phyloP scores from a whole-genome alignment of 2,888 invertebrate genomes.

The Cylloceria caligata region DNA sequence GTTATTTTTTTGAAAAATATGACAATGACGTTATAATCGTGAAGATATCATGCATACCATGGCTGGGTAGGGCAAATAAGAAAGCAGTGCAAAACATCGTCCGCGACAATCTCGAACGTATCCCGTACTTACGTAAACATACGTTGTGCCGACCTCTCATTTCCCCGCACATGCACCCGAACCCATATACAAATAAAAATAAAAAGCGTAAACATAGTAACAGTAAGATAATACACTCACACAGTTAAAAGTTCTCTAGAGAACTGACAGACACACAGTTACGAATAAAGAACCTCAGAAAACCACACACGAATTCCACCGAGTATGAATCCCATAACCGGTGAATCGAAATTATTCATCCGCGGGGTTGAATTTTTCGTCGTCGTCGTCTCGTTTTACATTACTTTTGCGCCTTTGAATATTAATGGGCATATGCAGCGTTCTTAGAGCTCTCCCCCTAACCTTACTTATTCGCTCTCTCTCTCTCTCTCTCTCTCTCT shows the following conservation, averaged over 20 bases:
- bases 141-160: slow-evolving; percentile 57
- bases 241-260: slow-evolving; percentile 45
- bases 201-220: slow-evolving; percentile 34
- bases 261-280: slow-evolving; percentile 56
- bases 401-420: slow-evolving; percentile 85
- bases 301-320: slow-evolving; percentile 70
- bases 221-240: slow-evolving; percentile 55
- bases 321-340: slow-evolving; percentile 65
- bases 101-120: slow-evolving; percentile 28
- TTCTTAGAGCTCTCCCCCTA: slow-evolving; percentile 39
- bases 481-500: slow-evolving; percentile 27
- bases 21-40: not conserved
- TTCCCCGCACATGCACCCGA: slow-evolving; percentile 14
- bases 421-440: slow-evolving; percentile 84
- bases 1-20: not conserved
- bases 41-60: slow-evolving; percentile 6
- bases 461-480: slow-evolving; percentile 38
- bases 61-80: slow-evolving; percentile 36
- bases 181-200: slow-evolving; percentile 4
- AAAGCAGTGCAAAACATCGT: slow-evolving; percentile 30
- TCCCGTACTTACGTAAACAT: slow-evolving; percentile 63
- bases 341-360: slow-evolving; percentile 84
- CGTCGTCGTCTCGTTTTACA: slow-evolving; percentile 84
- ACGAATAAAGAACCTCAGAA: slow-evolving; percentile 56
- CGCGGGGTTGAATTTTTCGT: slow-evolving; percentile 78